Percentiles rank a stretch among this genome's conserved stretches.
phyloP scores from a whole-genome alignment of 2,888 invertebrate genomes.

The Perizoma affinitatum region DNA sequence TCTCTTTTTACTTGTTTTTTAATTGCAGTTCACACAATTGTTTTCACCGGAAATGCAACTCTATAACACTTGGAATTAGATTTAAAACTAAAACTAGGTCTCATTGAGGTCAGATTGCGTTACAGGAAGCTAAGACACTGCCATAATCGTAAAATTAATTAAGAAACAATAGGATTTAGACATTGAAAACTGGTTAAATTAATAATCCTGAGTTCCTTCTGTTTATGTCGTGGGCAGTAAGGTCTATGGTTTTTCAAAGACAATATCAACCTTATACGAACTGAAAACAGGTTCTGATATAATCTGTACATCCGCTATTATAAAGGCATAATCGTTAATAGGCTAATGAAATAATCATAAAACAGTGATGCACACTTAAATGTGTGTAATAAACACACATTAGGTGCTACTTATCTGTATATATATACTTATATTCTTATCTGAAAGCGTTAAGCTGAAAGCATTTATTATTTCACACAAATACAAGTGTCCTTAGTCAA shows the following conservation, averaged over 20 bases:
- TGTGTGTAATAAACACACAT: background rate
- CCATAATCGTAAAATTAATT: slow-evolving; percentile 46
- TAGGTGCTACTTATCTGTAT: no score
- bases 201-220: slow-evolving; percentile 30
- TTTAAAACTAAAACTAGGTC: slow-evolving; percentile 27
- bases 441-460: no score
- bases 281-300: slow-evolving; percentile 18
- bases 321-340: slow-evolving; percentile 9
- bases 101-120: slow-evolving; percentile 18
- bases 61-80: slow-evolving; percentile 25
- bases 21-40: slow-evolving; percentile 22
- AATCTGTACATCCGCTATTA: slow-evolving; percentile 17
- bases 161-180: slow-evolving; percentile 48
- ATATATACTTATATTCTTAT: no score
- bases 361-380: slow-evolving; percentile 8
- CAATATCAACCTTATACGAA: slow-evolving; percentile 13
- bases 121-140: slow-evolving; percentile 30
- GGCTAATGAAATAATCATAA: slow-evolving; percentile 15
- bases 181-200: slow-evolving; percentile 36
- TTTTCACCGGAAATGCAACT: slow-evolving; percentile 26
- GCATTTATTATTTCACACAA: no score
- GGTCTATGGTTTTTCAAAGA: slow-evolving; percentile 24
- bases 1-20: slow-evolving; percentile 21
- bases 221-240: slow-evolving; percentile 28
- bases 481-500: no score